phyloP scores from a whole-genome alignment of 1,140 invertebrate species.

The Drosophila pruinosa region DNA sequence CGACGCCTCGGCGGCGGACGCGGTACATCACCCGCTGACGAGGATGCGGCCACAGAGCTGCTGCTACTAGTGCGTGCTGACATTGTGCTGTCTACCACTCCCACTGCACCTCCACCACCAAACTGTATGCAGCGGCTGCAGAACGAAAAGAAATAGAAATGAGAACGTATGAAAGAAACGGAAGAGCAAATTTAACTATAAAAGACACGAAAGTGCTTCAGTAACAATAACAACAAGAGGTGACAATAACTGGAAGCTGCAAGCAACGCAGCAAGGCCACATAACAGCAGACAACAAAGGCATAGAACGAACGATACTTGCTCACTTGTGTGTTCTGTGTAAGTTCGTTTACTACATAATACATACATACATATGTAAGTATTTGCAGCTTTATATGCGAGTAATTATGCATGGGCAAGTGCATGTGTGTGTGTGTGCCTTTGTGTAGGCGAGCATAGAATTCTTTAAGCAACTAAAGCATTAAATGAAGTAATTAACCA shows the following conservation, averaged over 20 bases:
- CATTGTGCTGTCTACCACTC: conserved; percentile 40
- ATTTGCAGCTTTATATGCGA: neutral
- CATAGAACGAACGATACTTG: conserved; percentile 37
- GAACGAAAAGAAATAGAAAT: conserved; percentile 1
- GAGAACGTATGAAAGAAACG: conserved; percentile 39
- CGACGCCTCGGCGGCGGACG: conserved; percentile 71
- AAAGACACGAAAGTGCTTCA: conserved; percentile 39
- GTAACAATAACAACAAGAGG: conserved; percentile 20
- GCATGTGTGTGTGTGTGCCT: conserved; percentile 8
- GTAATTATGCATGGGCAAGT: neutral
- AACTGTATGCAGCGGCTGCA: neutral
- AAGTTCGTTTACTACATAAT: conserved; percentile 1
- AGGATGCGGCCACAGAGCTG: conserved; percentile 29
- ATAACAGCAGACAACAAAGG: conserved; percentile 66
- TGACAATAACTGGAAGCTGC: conserved; percentile 42
- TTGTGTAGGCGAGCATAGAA: conserved; percentile 39
- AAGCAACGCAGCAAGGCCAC: conserved; percentile 47
- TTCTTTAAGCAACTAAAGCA: conserved; percentile 36
- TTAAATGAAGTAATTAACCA: conserved; percentile 69
- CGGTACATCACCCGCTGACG: conserved; percentile 57
- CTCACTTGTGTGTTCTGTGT: conserved; percentile 1
- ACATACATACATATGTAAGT: conserved; percentile 10
- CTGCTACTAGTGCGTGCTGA: conserved; percentile 61
- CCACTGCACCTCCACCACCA: neutral
- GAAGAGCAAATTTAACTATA: conserved; percentile 68